phyloP scores from a whole-genome alignment of 2,797 vertebrate species.

The Fratercula arctica region DNA sequence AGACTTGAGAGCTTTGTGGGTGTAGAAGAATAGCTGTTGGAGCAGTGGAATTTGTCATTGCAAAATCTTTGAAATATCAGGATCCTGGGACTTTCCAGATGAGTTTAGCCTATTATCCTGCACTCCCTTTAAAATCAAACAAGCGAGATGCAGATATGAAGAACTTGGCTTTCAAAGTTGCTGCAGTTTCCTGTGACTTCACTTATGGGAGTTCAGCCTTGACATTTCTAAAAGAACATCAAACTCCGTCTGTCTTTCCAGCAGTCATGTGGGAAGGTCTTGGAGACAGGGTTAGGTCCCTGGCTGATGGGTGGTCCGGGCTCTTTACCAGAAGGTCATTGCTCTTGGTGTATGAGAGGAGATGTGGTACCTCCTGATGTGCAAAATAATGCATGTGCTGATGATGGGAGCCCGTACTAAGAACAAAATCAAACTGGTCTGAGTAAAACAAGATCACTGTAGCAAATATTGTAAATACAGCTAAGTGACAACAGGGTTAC shows the following conservation, averaged over 20 bases:
- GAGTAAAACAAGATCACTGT: neutral
- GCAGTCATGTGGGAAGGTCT: neutral
- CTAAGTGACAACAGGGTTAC: neutral
- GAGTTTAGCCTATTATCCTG: neutral
- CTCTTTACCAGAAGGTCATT: neutral
- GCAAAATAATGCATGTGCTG: neutral
- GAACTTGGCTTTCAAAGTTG: neutral
- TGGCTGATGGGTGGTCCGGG: neutral
- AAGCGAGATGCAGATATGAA: neutral
- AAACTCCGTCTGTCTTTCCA: neutral
- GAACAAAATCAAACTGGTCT: neutral
- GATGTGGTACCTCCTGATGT: neutral
- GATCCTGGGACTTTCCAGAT: slow-evolving; percentile 5
- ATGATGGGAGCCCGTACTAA: neutral
- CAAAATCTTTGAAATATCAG: neutral
- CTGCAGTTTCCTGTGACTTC: slow-evolving; percentile 28
- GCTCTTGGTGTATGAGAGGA: neutral
- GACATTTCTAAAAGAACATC: neutral
- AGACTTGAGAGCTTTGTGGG: slow-evolving; percentile 30
- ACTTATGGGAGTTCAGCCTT: neutral
- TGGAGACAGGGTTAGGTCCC: neutral
- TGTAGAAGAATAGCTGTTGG: slow-evolving; percentile 51
- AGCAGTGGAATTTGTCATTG: slow-evolving; percentile 22
- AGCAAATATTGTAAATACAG: neutral
- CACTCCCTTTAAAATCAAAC: neutral